Percentiles rank a stretch among this genome's conserved stretches.
These are phyloP conservation scores for Premnoplex brunnescens DNA, from an alignment of 2,797 vertebrate genomes.

Conservation along the genomic window DNA sequence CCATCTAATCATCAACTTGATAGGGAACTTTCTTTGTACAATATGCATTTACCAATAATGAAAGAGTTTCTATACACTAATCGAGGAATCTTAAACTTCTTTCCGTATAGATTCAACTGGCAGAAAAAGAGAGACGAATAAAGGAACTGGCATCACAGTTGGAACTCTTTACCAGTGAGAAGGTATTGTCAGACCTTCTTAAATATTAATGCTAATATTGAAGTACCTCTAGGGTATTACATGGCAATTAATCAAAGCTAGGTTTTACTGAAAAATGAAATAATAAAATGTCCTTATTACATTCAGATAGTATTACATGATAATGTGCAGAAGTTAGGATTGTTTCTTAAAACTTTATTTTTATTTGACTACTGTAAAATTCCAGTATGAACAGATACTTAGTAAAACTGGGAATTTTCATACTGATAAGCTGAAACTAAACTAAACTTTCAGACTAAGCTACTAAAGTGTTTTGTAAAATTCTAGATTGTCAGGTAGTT, in stretches of 20 bases:
- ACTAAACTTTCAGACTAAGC: neutral
- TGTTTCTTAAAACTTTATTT: neutral
- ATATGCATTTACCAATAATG: neutral
- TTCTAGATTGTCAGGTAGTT: neutral
- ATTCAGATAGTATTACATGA: neutral
- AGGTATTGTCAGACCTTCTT: slow-evolving; percentile 74
- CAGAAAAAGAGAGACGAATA: slow-evolving; percentile 90
- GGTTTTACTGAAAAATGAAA: neutral
- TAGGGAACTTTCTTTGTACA: neutral
- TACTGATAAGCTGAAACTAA: neutral
- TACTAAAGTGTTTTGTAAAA: neutral
- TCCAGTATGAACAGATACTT: neutral
- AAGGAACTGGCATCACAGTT: slow-evolving; percentile 86
- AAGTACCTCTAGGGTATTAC: neutral
- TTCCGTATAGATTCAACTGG: slow-evolving; percentile 85
- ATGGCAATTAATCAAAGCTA: neutral
- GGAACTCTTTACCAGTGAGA: slow-evolving; percentile 82
- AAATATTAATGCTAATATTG: neutral
- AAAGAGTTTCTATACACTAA: neutral
- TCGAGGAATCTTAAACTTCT: neutral
- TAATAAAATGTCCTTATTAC: neutral
- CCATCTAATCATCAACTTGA: neutral
- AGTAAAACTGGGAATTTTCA: neutral
- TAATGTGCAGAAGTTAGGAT: neutral
- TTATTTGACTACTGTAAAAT: neutral